phyloP scores from a whole-genome alignment of 2,113 vertebrate genomes.

The Talpa occidentalis region DNA sequence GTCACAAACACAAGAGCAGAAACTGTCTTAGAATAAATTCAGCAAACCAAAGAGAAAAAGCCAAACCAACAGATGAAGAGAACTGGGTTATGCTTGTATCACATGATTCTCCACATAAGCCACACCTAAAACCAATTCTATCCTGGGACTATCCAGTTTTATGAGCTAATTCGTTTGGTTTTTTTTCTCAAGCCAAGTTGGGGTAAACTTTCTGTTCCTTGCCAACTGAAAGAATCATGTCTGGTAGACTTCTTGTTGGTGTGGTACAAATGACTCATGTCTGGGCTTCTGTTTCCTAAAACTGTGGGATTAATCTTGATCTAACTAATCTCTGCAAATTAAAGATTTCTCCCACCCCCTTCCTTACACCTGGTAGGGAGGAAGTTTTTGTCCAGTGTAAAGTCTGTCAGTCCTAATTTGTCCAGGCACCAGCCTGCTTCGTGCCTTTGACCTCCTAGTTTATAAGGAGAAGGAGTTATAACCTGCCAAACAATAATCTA shows the following conservation, averaged over 20 bases:
- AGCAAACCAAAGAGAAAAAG: neutral
- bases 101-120: neutral
- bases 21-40: neutral
- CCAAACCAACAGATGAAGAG: neutral
- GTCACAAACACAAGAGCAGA: neutral
- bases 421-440: neutral
- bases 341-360: neutral
- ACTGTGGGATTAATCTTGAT: neutral
- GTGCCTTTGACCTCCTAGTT: neutral
- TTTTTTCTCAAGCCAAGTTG: neutral
- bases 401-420: neutral
- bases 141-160: neutral
- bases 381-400: neutral
- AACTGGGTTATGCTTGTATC: neutral
- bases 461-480: neutral
- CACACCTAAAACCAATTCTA: neutral
- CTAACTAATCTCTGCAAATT: neutral
- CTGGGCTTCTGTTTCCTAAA: neutral
- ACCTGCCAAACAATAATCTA: neutral
- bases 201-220: neutral
- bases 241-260: neutral
- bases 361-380: accelerated
- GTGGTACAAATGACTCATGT: neutral
- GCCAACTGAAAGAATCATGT: neutral
- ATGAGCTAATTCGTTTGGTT: slow-evolving; percentile 20